Base-by-base conservation (phyloP, 1,140 invertebrate species). In the Tyrophagus putrescentiae region DNA sequence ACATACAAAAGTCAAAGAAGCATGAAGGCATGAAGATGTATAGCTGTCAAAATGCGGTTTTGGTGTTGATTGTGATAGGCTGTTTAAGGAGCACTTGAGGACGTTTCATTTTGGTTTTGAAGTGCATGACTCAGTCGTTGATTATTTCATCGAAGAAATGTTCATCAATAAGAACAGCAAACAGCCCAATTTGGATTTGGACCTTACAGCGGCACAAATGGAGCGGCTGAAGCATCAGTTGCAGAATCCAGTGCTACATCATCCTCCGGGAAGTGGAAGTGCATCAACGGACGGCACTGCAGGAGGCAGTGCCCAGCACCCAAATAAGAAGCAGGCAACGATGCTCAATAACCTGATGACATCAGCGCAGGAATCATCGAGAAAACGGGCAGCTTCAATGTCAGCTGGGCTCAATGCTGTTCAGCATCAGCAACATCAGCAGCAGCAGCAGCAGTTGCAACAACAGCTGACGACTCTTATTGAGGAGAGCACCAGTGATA, bases 61-160 rank as follows among this genome's bases (percentile, higher is more conserved):
- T 31, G 57, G 39, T 1, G 21, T 28, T 16, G 57, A 59, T 45
- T 59, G 57, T 44, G 57, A 59, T 29, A 41, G 57, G 32, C 25
- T 21, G n/a, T 59, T 59, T 21, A 59, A 59, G 23, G 57, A 59
- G 9, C 57, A 59, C 31, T 23, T 59, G 11, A 41, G 57, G 21
- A 32, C 34, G 3, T 45, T 32, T 45, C 57, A 59, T 31, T 59
- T 59, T 42, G 57, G 57, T n/a, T 59, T 4, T 25, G 57, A 59
- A 31, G 39, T 28, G 3, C 36, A 41, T 28, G 57, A 59, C 11
- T 28, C 3, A 21, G 39, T 59, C n/a, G 29, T 59, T 16, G 57
- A 59, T 29, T 59, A 59, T 45, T 59, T 59, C 25, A 59, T 59
- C 28, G 57, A 59, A 29, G 57, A 59, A 28, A 59, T 59, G 57